phyloP scores from a whole-genome alignment of 2,888 invertebrate genomes.

The Sarcophaga subvicina region DNA sequence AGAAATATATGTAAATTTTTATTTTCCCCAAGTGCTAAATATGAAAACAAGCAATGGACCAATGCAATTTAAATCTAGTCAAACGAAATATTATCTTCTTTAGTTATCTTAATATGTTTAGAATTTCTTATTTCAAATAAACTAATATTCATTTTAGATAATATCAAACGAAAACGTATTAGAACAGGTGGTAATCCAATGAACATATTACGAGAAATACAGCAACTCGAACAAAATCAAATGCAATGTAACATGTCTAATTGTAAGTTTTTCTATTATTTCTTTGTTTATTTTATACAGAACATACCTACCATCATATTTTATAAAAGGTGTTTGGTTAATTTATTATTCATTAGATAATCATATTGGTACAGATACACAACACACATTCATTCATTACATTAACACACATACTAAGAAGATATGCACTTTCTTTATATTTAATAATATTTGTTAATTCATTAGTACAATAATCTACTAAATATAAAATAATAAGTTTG shows the following conservation, averaged over 20 bases:
- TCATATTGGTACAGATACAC: background rate
- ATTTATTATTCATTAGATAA: conserved; percentile 31
- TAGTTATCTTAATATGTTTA: background rate
- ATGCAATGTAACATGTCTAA: conserved; percentile 66
- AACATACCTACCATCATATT: background rate
- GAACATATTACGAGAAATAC: conserved; percentile 77
- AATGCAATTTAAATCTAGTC: conserved; percentile 10
- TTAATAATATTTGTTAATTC: no score
- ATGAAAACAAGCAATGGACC: no score
- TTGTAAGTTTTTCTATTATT: conserved; percentile 67
- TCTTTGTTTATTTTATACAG: conserved; percentile 10
- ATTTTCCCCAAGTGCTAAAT: no score
- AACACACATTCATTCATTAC: background rate
- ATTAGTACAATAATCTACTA: no score
- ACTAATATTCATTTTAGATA: conserved; percentile 82
- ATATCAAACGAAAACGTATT: conserved; percentile 80
- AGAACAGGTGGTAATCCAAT: conserved; percentile 74
- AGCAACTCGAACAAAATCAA: conserved; percentile 65
- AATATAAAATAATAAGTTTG: background rate
- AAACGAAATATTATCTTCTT: conserved; percentile 20
- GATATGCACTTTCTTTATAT: background rate
- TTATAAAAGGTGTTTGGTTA: background rate
- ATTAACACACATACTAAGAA: background rate
- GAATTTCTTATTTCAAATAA: conserved; percentile 28
- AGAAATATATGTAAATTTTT: no score